Conservation (phyloP, 2,888 invertebrate species). For the Merodon equestris region DNA sequence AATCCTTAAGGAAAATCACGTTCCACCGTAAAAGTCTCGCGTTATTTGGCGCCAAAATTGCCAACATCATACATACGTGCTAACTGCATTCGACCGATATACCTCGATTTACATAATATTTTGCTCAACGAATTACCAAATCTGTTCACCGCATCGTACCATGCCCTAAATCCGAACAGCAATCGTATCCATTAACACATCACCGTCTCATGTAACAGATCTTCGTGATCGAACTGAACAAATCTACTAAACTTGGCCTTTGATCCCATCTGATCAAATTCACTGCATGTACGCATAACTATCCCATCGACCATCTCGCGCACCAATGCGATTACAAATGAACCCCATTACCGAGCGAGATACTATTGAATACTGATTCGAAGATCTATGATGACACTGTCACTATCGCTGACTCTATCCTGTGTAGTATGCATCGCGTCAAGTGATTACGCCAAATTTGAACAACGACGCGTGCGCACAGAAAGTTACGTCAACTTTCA, state of each 20-base stretch:
- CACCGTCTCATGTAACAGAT: constrained; percentile 57
- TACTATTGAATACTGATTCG: constrained; percentile 50
- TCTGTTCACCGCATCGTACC: too few relatives aligned
- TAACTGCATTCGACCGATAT: too few relatives aligned
- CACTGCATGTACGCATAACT: constrained; percentile 32
- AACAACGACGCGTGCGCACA: constrained; percentile 28
- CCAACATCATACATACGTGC: too few relatives aligned
- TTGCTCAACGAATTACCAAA: too few relatives aligned
- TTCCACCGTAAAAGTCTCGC: too few relatives aligned
- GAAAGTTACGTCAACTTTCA: constrained; percentile 67
- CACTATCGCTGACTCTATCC: too few relatives aligned
- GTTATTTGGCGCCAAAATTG: too few relatives aligned
- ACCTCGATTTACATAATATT: too few relatives aligned
- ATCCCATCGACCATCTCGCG: constrained; percentile 28
- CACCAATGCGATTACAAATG: constrained; percentile 54
- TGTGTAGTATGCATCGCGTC: constrained; percentile 7
- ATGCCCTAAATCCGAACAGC: too few relatives aligned
- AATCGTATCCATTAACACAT: too few relatives aligned
- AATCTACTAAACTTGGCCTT: constrained; percentile 14
- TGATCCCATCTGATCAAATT: constrained; percentile 31
- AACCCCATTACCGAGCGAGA: constrained; percentile 50
- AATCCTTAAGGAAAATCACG: too few relatives aligned
- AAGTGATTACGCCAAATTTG: constrained; percentile 57
- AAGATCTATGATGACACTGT: constrained; percentile 32
- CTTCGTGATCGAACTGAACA: constrained; percentile 59